A percentile compares a stretch with the other conserved stretches of the same genome.
These are phyloP conservation scores for Orgyia antiqua DNA, from an alignment of 2,888 invertebrate species.

Conservation along the genomic window DNA sequence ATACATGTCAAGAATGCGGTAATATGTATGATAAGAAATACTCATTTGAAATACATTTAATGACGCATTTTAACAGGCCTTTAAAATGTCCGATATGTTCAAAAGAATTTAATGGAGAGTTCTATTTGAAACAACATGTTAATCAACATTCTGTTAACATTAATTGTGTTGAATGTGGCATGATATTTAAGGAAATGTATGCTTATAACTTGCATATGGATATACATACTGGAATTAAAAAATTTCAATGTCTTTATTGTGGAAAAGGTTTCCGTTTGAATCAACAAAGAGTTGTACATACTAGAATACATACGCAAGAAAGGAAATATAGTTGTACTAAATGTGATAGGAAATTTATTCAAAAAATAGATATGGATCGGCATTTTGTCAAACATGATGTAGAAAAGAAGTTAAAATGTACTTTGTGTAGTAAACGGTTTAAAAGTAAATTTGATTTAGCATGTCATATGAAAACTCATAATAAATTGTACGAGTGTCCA, in stretches of 20 bases:
- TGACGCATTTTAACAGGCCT: constrained; percentile 20
- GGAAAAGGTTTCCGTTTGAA: constrained; percentile 23
- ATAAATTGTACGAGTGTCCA: constrained; percentile 20
- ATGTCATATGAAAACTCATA: constrained; percentile 22
- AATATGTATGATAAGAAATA: constrained; percentile 3
- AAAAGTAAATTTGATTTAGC: constrained; percentile 7
- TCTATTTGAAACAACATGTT: constrained; percentile 3
- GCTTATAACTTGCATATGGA: constrained; percentile 20
- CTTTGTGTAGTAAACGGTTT: constrained; percentile 25
- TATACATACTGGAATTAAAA: constrained; percentile 29
- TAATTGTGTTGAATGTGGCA: constrained; percentile 15
- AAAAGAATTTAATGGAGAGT: not conserved
- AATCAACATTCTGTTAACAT: constrained; percentile 4
- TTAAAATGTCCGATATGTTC: constrained; percentile 12
- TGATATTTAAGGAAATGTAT: not conserved
- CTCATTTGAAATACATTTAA: constrained; percentile 20
- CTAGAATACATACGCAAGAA: constrained; percentile 23
- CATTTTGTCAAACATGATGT: constrained; percentile 19
- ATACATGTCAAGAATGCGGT: constrained; percentile 28
- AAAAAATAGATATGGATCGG: constrained; percentile 1
- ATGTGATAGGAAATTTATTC: constrained; percentile 15
- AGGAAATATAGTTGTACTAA: constrained; percentile 21
- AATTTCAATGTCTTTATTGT: constrained; percentile 33
- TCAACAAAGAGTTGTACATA: constrained; percentile 12
- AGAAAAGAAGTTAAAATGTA: constrained; percentile 18